Percentiles rank a stretch among this genome's conserved stretches.
These are phyloP conservation scores for Hydriomena furcata DNA, from an alignment of 2,888 invertebrate species.

Conservation along the genomic window DNA sequence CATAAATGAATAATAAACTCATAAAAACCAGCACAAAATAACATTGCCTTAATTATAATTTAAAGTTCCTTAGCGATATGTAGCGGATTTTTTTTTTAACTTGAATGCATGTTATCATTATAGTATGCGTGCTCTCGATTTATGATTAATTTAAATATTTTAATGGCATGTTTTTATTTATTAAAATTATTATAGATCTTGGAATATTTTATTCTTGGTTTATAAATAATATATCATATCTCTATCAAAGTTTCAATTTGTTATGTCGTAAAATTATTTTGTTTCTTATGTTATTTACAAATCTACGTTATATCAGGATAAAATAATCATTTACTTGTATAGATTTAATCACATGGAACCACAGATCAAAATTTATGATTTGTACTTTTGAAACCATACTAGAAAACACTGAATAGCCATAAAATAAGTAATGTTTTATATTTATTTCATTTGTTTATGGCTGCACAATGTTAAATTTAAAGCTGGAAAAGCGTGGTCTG, in stretches of 20 bases:
- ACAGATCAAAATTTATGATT: no score
- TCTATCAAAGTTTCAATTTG: background rate
- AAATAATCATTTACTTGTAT: background rate
- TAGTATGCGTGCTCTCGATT: constrained; percentile 12
- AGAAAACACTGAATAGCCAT: constrained; percentile 1
- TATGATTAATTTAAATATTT: constrained; percentile 5
- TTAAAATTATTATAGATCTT: constrained; percentile 14
- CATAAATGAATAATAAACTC: constrained; percentile 8
- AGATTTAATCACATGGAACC: constrained; percentile 1
- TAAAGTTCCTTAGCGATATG: constrained; percentile 28
- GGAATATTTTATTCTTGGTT: constrained; percentile 5
- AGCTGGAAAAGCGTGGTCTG: constrained; percentile 14
- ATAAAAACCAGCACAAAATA: constrained; percentile 30
- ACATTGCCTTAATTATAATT: constrained; percentile 25
- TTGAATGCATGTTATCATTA: constrained; percentile 8
- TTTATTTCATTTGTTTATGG: no score
- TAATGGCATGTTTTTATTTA: constrained; percentile 18
- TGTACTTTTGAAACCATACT: no score
- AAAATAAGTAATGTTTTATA: background rate
- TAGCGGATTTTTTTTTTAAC: constrained; percentile 14
- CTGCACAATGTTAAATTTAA: background rate
- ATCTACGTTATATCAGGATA: constrained; percentile 5
- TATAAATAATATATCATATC: background rate
- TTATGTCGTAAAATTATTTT: constrained; percentile 7
- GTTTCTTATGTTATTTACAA: constrained; percentile 11